Conservation (phyloP, 2,113 vertebrate species). For the Indri indri region DNA sequence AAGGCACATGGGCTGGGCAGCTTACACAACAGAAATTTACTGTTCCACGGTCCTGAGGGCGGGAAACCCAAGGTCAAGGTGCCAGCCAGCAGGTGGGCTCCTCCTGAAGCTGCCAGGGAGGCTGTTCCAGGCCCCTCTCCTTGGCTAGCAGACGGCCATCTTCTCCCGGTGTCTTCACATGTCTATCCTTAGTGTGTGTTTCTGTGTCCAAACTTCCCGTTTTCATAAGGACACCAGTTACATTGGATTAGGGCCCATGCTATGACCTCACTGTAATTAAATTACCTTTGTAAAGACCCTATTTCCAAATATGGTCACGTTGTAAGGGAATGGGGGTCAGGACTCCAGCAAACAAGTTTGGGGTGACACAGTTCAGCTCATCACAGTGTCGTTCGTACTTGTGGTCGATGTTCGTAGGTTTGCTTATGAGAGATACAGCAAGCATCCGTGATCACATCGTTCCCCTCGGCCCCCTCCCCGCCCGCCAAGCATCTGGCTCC, state of each 20-base stretch:
- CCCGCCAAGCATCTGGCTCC: neutral
- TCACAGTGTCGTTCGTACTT: neutral
- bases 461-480: neutral
- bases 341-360: neutral
- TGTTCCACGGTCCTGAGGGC: neutral
- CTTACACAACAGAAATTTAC: neutral
- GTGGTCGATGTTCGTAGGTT: neutral
- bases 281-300: neutral
- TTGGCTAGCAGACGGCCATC: neutral
- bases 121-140: neutral
- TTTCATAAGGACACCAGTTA: neutral
- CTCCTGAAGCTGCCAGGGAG: neutral
- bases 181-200: neutral
- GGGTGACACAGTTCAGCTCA: neutral
- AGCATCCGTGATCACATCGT: too few species aligned
- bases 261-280: neutral
- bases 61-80: neutral
- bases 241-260: neutral
- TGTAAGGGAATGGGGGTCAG: neutral
- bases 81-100: rapidly evolving
- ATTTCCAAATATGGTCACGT: neutral
- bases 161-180: neutral
- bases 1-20: too few species aligned
- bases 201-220: neutral
- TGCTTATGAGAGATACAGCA: neutral